Evolutionary conservation across 2,888 invertebrate genomes (phyloP).

Genomic region (Nasonovia ribisnigri): DNA sequence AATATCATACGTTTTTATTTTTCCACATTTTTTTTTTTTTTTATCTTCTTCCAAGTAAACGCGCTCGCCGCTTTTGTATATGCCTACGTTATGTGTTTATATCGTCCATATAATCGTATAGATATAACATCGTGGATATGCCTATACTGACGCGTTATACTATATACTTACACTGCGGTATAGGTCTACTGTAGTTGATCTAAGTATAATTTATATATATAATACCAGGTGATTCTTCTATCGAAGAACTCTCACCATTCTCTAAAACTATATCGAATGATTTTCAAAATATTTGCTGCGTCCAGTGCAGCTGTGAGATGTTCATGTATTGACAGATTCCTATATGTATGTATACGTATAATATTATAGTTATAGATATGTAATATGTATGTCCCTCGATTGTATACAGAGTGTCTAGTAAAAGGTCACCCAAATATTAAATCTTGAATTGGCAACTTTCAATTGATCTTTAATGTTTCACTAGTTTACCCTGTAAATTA

Average conservation of each 20-base stretch:
- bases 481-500: background rate
- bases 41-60: background rate
- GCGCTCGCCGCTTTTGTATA: background rate
- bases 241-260: background rate
- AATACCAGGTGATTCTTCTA: background rate
- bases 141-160: background rate
- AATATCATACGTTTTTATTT: conserved; percentile 17
- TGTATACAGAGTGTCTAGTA: background rate
- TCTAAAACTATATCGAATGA: background rate
- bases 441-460: background rate
- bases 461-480: background rate
- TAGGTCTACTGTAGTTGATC: too few relatives aligned
- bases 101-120: background rate
- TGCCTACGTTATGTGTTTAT: background rate
- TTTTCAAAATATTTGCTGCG: background rate
- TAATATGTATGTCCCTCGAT: too few relatives aligned
- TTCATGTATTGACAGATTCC: background rate
- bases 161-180: background rate
- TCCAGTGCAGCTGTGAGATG: background rate
- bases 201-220: background rate
- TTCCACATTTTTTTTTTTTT: conserved; percentile 28
- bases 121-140: background rate
- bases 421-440: background rate
- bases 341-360: too few relatives aligned
- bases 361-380: too few relatives aligned